Evolutionary conservation across 2,113 vertebrate genomes (phyloP).

Genomic region (Neoarius graeffei): DNA sequence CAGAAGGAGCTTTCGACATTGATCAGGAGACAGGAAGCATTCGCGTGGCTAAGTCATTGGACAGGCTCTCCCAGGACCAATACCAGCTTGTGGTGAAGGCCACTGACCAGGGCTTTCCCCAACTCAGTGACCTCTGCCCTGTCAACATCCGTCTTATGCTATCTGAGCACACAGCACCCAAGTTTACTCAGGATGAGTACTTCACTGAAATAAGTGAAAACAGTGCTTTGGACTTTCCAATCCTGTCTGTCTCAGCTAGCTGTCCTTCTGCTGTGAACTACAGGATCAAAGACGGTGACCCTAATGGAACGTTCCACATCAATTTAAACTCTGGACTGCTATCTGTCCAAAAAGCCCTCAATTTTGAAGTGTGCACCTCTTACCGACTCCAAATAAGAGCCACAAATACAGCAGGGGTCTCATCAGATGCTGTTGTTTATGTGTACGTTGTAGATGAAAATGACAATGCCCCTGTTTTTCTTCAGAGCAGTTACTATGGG

Average conservation of each 20-base stretch:
- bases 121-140: constrained; percentile 79
- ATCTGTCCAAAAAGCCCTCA: constrained; percentile 76
- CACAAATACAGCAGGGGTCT: constrained; percentile 78
- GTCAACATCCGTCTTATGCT: constrained; percentile 76
- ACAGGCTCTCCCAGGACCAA: constrained; percentile 71
- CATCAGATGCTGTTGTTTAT: constrained; percentile 71
- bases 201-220: constrained; percentile 87
- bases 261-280: constrained; percentile 85
- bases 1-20: constrained; percentile 81
- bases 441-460: constrained; percentile 91
- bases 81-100: constrained; percentile 86
- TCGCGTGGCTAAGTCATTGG: constrained; percentile 74
- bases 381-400: constrained; percentile 84
- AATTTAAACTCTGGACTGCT: constrained; percentile 88
- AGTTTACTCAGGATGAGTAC: constrained; percentile 83
- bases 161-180: constrained; percentile 82
- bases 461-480: constrained; percentile 84
- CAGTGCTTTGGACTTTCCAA: constrained; percentile 73
- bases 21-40: constrained; percentile 80
- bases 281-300: constrained; percentile 84
- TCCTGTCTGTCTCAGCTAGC: constrained; percentile 78
- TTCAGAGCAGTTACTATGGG: constrained; percentile 76
- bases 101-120: constrained; percentile 86
- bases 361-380: constrained; percentile 83
- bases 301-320: constrained; percentile 80